Evolutionary conservation across 2,888 invertebrate genomes (phyloP).

Genomic region (Nymphalis c-album): DNA sequence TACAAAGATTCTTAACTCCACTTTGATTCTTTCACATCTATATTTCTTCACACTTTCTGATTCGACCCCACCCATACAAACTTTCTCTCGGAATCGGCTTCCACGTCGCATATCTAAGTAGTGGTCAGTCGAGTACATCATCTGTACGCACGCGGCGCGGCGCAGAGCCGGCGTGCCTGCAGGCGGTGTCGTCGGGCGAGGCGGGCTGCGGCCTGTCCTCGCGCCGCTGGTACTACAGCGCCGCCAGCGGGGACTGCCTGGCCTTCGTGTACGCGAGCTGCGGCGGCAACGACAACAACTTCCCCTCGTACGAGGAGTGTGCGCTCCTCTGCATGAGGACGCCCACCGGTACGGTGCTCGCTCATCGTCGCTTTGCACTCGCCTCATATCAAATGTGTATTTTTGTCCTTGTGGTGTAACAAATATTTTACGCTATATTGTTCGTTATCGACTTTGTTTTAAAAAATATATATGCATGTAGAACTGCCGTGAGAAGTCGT

Average conservation of each 20-base stretch:
- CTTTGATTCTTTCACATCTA: neutral
- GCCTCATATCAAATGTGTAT: neutral
- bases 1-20: conserved; percentile 36
- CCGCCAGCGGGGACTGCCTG: conserved; percentile 85
- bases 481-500: conserved; percentile 1
- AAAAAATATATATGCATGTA: neutral
- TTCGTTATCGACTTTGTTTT: neutral
- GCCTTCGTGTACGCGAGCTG: conserved; percentile 93
- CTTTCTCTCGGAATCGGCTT: neutral
- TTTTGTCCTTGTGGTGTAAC: neutral
- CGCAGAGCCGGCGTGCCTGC: conserved; percentile 64
- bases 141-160: conserved; percentile 43
- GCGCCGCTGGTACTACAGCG: conserved; percentile 89
- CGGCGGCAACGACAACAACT: conserved; percentile 93
- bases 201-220: conserved; percentile 51
- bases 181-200: conserved; percentile 52
- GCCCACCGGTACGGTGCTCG: conserved; percentile 33
- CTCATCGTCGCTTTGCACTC: conserved; percentile 22
- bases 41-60: conserved; percentile 6
- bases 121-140: conserved; percentile 40
- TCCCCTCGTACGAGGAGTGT: conserved; percentile 87
- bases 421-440: neutral
- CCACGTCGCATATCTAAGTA: neutral
- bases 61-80: neutral
- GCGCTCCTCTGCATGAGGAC: conserved; percentile 55